Percentiles rank a stretch among this genome's conserved stretches.
Evolutionary conservation across 2,888 invertebrate species (phyloP).

Genomic region (Euphydryas editha): DNA sequence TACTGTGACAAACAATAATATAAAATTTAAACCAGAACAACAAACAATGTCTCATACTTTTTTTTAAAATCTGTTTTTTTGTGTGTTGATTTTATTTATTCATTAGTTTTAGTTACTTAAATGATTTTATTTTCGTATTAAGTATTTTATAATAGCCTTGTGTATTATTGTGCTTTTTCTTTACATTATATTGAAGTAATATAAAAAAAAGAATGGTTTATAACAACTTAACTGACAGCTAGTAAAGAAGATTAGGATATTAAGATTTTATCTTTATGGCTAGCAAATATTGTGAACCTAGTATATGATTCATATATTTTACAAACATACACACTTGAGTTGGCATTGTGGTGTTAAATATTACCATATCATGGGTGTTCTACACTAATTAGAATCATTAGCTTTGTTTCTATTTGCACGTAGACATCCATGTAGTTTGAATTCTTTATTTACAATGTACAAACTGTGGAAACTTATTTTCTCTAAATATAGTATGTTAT

Average conservation of each 20-base stretch:
- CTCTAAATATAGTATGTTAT: constrained; percentile 64
- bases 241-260: constrained; percentile 27
- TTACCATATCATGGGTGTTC: constrained; percentile 56
- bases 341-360: constrained; percentile 64
- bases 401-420: constrained; percentile 58
- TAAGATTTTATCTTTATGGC: constrained; percentile 37
- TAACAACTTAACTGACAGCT: constrained; percentile 14
- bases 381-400: constrained; percentile 67
- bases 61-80: no score
- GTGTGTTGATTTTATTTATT: no score
- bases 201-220: constrained; percentile 11
- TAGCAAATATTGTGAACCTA: constrained; percentile 32
- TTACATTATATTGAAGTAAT: not conserved
- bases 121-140: no score
- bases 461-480: constrained; percentile 70
- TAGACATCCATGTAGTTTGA: constrained; percentile 51
- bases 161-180: not conserved
- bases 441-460: constrained; percentile 54
- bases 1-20: no score
- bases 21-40: no score
- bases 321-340: constrained; percentile 49
- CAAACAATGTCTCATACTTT: no score
- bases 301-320: constrained; percentile 41
- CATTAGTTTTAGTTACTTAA: no score
- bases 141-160: no score